A percentile compares a stretch with the other conserved stretches of the same genome.
phyloP scores from a whole-genome alignment of 2,113 vertebrate genomes.

The Menura novaehollandiae region DNA sequence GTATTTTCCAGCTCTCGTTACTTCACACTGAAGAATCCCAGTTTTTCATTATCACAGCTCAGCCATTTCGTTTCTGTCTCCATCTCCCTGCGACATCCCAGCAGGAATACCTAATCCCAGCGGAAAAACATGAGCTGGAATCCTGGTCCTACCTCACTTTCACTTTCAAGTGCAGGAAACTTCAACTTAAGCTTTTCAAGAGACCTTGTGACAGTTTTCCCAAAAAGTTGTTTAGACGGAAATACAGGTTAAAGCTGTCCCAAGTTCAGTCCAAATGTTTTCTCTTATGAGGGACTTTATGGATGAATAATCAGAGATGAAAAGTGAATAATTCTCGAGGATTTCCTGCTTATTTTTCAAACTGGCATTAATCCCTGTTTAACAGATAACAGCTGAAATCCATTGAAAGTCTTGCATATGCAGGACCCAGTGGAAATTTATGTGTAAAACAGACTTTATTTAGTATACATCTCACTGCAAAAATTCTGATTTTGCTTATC shows the following conservation, averaged over 20 bases:
- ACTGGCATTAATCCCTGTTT: conserved; percentile 36
- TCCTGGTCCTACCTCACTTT: conserved; percentile 1
- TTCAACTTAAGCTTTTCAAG: not conserved
- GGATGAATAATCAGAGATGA: conserved; percentile 39
- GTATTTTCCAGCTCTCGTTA: not conserved
- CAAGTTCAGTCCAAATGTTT: not conserved
- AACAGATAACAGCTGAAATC: conserved; percentile 55
- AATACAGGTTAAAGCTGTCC: not conserved
- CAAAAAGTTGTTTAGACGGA: not conserved
- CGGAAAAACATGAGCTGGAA: not conserved
- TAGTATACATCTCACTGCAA: conserved; percentile 16
- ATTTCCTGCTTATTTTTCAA: conserved; percentile 58
- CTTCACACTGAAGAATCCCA: not conserved
- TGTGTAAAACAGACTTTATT: not conserved
- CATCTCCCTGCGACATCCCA: not conserved
- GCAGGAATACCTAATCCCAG: not conserved
- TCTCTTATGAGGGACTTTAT: not conserved
- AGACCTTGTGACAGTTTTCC: not conserved
- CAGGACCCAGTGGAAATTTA: not conserved
- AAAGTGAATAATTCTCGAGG: conserved; percentile 46
- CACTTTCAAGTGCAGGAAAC: not conserved
- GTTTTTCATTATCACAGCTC: not conserved
- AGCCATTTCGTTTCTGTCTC: not conserved
- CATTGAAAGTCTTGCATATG: not conserved
- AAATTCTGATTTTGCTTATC: conserved; percentile 55